These are phyloP conservation scores for Enteromius unitaeniatus DNA, from an alignment of 2,797 vertebrate genomes.

Conservation along the genomic window DNA sequence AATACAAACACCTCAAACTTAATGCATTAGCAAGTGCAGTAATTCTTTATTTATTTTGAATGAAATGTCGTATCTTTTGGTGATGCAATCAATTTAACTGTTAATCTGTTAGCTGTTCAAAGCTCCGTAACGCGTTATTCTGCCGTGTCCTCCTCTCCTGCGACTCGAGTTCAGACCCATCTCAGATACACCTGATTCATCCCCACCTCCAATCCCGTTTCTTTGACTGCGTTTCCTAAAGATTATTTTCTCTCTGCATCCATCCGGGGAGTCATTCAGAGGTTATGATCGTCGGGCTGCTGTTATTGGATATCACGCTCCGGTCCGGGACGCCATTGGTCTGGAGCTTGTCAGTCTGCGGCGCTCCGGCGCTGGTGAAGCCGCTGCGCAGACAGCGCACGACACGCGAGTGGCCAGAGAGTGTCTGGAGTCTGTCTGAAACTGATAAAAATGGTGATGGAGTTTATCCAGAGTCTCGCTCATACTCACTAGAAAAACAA, in stretches of 20 bases:
- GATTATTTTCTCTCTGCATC: constrained; percentile 67
- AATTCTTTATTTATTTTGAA: too few relatives aligned
- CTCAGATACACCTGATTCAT: not conserved
- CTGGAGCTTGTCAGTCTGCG: constrained; percentile 67
- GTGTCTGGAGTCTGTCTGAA: constrained; percentile 87
- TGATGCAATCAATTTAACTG: not conserved
- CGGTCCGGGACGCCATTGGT: constrained; percentile 68
- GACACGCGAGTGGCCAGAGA: constrained; percentile 79
- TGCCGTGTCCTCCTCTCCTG: not conserved
- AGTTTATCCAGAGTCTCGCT: constrained; percentile 69
- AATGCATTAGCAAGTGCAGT: not conserved
- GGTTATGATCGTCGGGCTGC: constrained; percentile 28
- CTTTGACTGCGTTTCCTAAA: constrained; percentile 47
- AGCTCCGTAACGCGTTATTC: not conserved
- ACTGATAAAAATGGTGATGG: constrained; percentile 80
- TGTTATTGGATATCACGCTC: constrained; percentile 67
- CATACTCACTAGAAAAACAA: constrained; percentile 62
- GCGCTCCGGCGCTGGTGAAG: constrained; percentile 75
- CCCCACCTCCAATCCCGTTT: constrained; percentile 33
- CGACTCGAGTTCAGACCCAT: not conserved
- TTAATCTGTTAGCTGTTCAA: not conserved
- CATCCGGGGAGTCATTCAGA: constrained; percentile 64
- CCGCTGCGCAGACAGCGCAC: constrained; percentile 77
- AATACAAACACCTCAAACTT: not conserved
- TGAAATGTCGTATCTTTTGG: not conserved